Conservation (phyloP, 2,797 vertebrate genomes). For the Sciaenops ocellatus region DNA sequence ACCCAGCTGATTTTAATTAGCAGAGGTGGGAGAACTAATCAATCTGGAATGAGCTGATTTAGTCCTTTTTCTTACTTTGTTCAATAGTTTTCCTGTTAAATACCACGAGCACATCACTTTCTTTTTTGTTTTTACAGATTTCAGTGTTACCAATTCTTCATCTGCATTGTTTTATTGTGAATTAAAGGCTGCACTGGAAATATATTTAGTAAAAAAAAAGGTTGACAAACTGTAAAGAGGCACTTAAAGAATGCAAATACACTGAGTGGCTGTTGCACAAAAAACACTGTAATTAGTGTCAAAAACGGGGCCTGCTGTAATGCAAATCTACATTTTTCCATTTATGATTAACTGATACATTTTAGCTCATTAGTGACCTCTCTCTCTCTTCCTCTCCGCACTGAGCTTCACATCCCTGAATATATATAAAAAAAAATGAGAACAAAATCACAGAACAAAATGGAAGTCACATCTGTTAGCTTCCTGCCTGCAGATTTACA, state of each 20-base stretch:
- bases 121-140: too few species aligned
- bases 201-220: not conserved
- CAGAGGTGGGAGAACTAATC: too few species aligned
- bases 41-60: too few species aligned
- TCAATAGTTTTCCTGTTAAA: too few species aligned
- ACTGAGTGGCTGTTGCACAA: not conserved
- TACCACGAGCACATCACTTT: too few species aligned
- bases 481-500: slow-evolving; percentile 57
- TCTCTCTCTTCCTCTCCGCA: not conserved
- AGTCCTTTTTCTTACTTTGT: too few species aligned
- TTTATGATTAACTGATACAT: not conserved
- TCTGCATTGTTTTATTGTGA: too few species aligned
- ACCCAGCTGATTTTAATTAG: too few species aligned
- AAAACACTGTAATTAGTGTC: too few species aligned
- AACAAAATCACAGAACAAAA: slow-evolving; percentile 40
- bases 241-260: slow-evolving; percentile 3
- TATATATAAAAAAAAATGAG: slow-evolving; percentile 22
- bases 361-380: slow-evolving; percentile 21
- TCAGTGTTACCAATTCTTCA: too few species aligned
- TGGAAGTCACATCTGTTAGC: slow-evolving; percentile 51
- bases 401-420: slow-evolving; percentile 12
- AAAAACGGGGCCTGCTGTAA: not conserved
- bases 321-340: not conserved
- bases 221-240: not conserved
- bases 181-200: too few species aligned